These are phyloP conservation scores for Corythornis leucogaster DNA, from an alignment of 2,797 vertebrate species.

Conservation along the genomic window DNA sequence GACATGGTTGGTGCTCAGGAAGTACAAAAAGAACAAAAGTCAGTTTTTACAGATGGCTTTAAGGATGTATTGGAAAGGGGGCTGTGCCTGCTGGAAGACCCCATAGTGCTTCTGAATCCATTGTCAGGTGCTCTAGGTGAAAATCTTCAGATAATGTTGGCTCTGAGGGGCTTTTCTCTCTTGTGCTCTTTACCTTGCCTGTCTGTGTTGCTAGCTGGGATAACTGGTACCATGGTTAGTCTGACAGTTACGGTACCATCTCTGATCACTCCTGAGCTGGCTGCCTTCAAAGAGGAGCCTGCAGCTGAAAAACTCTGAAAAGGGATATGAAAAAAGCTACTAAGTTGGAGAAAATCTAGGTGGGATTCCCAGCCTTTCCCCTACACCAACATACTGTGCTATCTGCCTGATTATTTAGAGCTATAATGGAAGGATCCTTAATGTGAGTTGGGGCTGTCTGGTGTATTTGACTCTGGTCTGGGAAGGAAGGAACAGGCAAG, in stretches of 20 bases:
- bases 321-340: background rate
- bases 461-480: background rate
- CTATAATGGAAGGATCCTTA: background rate
- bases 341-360: background rate
- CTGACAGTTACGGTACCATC: too few species aligned
- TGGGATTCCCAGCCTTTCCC: background rate
- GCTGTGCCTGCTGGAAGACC: too few species aligned
- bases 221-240: too few species aligned
- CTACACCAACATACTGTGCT: background rate
- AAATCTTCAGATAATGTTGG: too few species aligned
- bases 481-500: background rate
- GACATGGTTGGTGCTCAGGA: background rate
- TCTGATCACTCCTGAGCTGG: too few species aligned
- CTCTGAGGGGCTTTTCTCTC: too few species aligned
- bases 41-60: background rate
- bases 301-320: background rate
- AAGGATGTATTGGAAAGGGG: too few species aligned
- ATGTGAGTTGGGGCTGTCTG: background rate
- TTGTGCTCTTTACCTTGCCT: too few species aligned
- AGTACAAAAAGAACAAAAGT: background rate
- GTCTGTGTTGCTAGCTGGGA: too few species aligned
- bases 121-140: too few species aligned
- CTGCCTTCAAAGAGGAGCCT: too few species aligned
- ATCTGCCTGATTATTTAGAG: background rate
- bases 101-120: too few species aligned